These are phyloP conservation scores for Ecliptopera silaceata DNA, from an alignment of 2,888 invertebrate genomes.

Conservation along the genomic window DNA sequence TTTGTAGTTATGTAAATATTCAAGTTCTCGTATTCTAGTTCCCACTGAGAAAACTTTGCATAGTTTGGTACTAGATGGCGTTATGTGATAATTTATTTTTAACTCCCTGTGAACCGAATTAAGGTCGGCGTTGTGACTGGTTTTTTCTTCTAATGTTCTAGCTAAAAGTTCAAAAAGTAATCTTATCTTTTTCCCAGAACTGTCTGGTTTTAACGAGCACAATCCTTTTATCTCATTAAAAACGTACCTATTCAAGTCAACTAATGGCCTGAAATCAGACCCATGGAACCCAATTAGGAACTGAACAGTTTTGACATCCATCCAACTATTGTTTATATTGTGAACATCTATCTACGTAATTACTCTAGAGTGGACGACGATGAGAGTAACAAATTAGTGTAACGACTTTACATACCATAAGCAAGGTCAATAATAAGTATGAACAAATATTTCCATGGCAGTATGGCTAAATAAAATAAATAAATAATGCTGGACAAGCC, in stretches of 20 bases:
- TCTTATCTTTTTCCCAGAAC: not conserved
- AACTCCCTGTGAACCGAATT: no score
- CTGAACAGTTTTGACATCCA: constrained; percentile 32
- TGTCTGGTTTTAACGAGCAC: constrained; percentile 3
- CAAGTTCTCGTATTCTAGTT: no score
- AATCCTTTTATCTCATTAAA: constrained; percentile 17
- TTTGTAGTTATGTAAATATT: no score
- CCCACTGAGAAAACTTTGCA: no score
- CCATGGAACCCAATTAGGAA: constrained; percentile 31
- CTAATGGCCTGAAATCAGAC: constrained; percentile 24
- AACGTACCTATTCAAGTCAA: constrained; percentile 5
- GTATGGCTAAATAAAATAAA: no score
- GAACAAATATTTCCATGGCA: not conserved
- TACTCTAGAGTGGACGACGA: constrained; percentile 30
- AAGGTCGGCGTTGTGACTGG: no score
- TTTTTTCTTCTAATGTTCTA: not conserved
- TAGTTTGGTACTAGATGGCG: no score
- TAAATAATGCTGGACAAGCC: no score
- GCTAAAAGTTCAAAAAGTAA: not conserved
- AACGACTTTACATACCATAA: not conserved
- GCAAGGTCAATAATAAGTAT: not conserved
- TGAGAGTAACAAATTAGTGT: constrained; percentile 11
- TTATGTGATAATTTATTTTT: no score
- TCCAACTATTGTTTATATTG: constrained; percentile 39
- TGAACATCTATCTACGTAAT: constrained; percentile 37